These are phyloP conservation scores for Cavia aperea DNA, from an alignment of 2,113 vertebrate genomes.

Conservation along the genomic window DNA sequence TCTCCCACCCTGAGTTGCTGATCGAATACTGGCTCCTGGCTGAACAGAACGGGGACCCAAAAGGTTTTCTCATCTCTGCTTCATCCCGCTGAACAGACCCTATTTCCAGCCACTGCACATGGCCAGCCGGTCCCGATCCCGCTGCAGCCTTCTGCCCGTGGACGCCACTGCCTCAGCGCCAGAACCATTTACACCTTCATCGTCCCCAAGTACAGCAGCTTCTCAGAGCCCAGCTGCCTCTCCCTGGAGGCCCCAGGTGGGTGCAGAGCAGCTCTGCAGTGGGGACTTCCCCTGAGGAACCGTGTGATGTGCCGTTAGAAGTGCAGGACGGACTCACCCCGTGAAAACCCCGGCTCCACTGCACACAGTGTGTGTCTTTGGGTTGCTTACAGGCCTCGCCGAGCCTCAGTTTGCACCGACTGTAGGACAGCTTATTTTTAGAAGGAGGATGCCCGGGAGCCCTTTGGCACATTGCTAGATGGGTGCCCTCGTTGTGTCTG, in stretches of 20 bases:
- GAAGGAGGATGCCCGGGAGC: accelerated
- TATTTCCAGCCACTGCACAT: not conserved
- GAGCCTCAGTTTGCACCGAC: not conserved
- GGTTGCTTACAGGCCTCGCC: not conserved
- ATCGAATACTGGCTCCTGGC: not conserved
- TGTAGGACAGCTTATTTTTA: not conserved
- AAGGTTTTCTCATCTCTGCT: not conserved
- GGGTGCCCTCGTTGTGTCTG: not conserved
- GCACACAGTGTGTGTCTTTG: not conserved
- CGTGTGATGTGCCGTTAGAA: no score
- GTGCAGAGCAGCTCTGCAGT: not conserved
- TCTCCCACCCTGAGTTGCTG: not conserved
- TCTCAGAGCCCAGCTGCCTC: slow-evolving; percentile 58
- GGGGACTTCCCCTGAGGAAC: not conserved
- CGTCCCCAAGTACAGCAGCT: slow-evolving; percentile 51
- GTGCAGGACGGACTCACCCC: not conserved
- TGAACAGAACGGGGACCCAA: accelerated
- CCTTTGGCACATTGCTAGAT: accelerated
- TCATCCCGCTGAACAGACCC: slow-evolving; percentile 49
- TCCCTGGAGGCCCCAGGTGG: slow-evolving; percentile 45
- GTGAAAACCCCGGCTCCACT: not conserved
- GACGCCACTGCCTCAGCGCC: slow-evolving; percentile 56
- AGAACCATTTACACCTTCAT: slow-evolving; percentile 48
- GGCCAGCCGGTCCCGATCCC: slow-evolving; percentile 41
- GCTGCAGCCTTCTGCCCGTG: not conserved